Conservation (phyloP, 2,888 invertebrate species). For the Belgica antarctica region DNA sequence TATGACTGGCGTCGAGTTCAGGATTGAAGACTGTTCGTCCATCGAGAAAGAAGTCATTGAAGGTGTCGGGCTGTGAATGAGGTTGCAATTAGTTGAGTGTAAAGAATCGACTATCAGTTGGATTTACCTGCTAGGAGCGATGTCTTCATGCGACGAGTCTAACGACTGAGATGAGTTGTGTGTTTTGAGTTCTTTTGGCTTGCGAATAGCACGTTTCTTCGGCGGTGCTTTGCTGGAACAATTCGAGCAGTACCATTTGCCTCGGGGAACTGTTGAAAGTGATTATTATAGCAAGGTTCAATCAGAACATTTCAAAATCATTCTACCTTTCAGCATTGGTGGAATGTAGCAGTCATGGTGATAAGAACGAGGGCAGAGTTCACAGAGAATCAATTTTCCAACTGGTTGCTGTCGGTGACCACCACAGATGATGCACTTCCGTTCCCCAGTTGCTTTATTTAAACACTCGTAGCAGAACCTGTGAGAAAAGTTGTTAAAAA, state of each 20-base stretch:
- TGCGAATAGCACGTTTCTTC: conserved; percentile 64
- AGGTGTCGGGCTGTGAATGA: conserved; percentile 48
- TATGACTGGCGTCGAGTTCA: conserved; percentile 25
- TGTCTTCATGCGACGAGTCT: conserved; percentile 55
- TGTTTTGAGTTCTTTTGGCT: conserved; percentile 49
- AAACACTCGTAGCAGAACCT: conserved; percentile 96
- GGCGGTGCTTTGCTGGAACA: conserved; percentile 83
- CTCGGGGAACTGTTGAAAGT: conserved; percentile 74
- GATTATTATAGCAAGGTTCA: no score
- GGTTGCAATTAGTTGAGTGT: not conserved
- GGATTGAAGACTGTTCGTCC: conserved; percentile 21
- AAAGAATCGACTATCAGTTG: not conserved
- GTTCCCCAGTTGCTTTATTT: conserved; percentile 87
- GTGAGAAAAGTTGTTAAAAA: not conserved
- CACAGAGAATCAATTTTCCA: conserved; percentile 75
- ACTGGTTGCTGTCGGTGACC: conserved; percentile 60
- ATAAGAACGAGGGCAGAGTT: conserved; percentile 85
- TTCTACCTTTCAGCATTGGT: conserved; percentile 73
- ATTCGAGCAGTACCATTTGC: conserved; percentile 86
- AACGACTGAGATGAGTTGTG: conserved; percentile 51
- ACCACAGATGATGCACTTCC: conserved; percentile 94
- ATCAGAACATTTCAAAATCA: no score
- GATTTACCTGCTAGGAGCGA: conserved; percentile 47
- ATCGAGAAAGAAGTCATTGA: conserved; percentile 47
- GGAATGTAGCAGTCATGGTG: conserved; percentile 93